Evolutionary conservation across 1,140 invertebrate species (phyloP), one percentile per base, ranked within the genome.

Genomic region (Linepithema humile): DNA sequence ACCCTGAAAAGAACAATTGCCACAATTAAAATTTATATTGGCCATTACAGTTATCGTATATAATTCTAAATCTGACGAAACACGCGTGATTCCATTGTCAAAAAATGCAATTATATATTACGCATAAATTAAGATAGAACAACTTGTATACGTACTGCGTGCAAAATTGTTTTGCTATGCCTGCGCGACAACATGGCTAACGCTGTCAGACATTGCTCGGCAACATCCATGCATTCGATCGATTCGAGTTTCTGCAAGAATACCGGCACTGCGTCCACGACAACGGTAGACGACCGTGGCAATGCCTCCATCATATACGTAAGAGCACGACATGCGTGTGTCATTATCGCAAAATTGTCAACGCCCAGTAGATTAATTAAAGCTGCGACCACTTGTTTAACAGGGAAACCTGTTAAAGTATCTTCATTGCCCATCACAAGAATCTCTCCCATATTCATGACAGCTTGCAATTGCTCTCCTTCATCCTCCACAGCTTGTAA

Each of bases 311-410:
- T 98, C 99, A 99, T 99, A 93, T 99, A 99, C 0, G 99, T 99
- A 12, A 99, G 95, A 7, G 99, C 99, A 60, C 99, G 97, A 94
- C 99, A 99, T 0, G 99, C 99, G 94, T 99, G 98, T 92, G 99
- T 99, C 99, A 99, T 99, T 95, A 99, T 99, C 94, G 99, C 99
- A 95, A 99, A 99, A 95, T 99, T 99, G 93, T 99, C 98, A 95
- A 98, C 98, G 35, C 97, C 96, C 2, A 99, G 95, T 40, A 99
- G 94, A 90, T 96, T 97, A 55, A 98, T 98, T 2, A 99, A 96
- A 2, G 98, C 98, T 12, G 99, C 98, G 15, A 99, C 98, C 15
- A 99, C 98, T 94, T 99, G 98, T 90, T 99, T 98, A 0, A 99
- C 98, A 0, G 99, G 99, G 94, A 99, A 99, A 26, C 99, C 99